Evolutionary conservation across 2,797 vertebrate genomes (phyloP).

Genomic region (Galago senegalensis): DNA sequence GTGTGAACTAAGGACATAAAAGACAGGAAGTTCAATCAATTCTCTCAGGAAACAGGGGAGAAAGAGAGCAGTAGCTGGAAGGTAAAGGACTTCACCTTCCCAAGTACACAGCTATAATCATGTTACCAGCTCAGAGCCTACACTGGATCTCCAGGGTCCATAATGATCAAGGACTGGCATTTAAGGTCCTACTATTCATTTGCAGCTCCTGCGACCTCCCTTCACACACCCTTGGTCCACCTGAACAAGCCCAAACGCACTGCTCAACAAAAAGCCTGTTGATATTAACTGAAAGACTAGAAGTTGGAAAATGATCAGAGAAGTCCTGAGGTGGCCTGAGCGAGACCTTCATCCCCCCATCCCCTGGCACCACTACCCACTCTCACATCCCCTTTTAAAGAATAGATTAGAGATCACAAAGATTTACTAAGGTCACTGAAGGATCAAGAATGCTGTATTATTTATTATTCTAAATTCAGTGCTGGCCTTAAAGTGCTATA

Average conservation of each 20-base stretch:
- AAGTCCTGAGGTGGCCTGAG: conserved; percentile 19
- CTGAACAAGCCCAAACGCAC: conserved; percentile 25
- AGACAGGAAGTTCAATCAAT: background rate
- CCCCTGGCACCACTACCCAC: too few species aligned
- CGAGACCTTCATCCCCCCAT: background rate
- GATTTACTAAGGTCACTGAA: conserved; percentile 59
- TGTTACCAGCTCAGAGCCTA: background rate
- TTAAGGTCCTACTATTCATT: conserved; percentile 5
- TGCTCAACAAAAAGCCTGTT: background rate
- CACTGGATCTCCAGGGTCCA: background rate
- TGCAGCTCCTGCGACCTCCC: background rate
- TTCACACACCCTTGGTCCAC: background rate
- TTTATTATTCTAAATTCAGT: conserved; percentile 59
- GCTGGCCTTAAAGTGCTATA: background rate
- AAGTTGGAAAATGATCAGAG: conserved; percentile 57
- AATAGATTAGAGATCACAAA: conserved; percentile 28
- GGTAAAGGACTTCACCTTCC: conserved; percentile 11
- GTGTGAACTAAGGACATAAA: background rate
- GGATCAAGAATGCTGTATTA: conserved; percentile 34
- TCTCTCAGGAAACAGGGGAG: conserved; percentile 25
- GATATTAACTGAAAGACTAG: background rate
- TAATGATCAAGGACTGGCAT: background rate
- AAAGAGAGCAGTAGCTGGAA: background rate
- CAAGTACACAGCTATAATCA: background rate
- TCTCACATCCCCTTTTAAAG: background rate